Base-by-base conservation (phyloP, 2,888 invertebrate genomes). In the Lasioglossum figueresi region DNA sequence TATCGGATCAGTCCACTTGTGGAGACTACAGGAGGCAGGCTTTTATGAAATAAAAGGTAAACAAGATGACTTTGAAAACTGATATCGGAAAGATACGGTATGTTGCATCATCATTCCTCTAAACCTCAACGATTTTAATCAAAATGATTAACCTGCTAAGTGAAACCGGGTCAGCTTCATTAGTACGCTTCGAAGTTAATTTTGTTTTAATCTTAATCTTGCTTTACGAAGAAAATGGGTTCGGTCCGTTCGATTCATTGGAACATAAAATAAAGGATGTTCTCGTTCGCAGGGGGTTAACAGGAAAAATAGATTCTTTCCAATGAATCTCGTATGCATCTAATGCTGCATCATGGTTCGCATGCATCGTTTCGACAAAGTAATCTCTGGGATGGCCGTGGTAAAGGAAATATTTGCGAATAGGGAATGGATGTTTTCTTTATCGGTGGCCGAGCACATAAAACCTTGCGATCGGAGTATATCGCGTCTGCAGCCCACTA, bases 381-480 rank as follows among this genome's bases (percentile, higher is more conserved):
- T 78, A 85, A 83, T 89, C 82, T 76, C 63, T 71, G 4, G 76
- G 74, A 80, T 76, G 71, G 74, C 12, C n/a, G 37, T 4, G 37
- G 8, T 3, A 12, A 40, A 16, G 81, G 74, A 83, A 83, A 89
- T 88, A 90, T 86, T 89, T 83, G 80, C 80, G 79, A 78, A 76
- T 75, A 88, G 75, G 71, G 23, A 68, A 19, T 37, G 66, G 73
- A 80, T 86, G 80, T 83, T 79, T 90, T 90, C 76, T 90, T 83
- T 88, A 89, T 85, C 81, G 84, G 37, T 43, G 72, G 59, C 56
- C 80, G 82, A 68, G 56, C 86, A 40, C 83, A 82, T 89, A 90
- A 68, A 90, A 89, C 66, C 75, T 78, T 37, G 76, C 71, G 31
- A 88, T 84, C 82, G 76, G 84, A 88, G 89, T 88, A 82, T 80